These are phyloP conservation scores for Cenopis cana DNA, from an alignment of 2,888 invertebrate species.

Conservation along the genomic window DNA sequence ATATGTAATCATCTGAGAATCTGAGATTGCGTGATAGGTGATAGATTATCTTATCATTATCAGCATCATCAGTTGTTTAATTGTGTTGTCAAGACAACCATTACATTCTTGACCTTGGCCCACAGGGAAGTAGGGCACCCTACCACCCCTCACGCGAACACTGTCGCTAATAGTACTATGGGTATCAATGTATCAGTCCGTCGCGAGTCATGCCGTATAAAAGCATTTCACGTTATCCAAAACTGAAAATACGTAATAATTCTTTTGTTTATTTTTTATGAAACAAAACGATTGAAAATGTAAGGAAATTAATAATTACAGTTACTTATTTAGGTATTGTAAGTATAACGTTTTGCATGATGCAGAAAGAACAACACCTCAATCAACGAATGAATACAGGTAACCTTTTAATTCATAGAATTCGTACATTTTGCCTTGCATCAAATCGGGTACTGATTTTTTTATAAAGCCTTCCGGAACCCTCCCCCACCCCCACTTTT, in stretches of 20 bases:
- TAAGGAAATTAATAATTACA: background rate
- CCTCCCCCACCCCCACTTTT: too few relatives aligned
- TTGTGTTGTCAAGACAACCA: constrained; percentile 53
- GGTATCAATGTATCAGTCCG: constrained; percentile 36
- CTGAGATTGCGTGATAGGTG: too few relatives aligned
- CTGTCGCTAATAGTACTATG: background rate
- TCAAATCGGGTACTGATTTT: too few relatives aligned
- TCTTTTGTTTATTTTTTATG: background rate
- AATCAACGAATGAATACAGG: constrained; percentile 13
- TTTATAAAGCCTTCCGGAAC: too few relatives aligned
- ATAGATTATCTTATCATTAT: too few relatives aligned
- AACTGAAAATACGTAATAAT: background rate
- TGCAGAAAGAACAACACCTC: constrained; percentile 15
- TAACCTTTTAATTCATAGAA: constrained; percentile 22
- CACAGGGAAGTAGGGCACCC: constrained; percentile 37
- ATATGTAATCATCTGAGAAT: too few relatives aligned
- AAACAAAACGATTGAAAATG: background rate
- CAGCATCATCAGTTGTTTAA: constrained; percentile 1
- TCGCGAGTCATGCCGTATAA: constrained; percentile 28
- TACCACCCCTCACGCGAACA: background rate
- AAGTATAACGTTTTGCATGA: constrained; percentile 14
- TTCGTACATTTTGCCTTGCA: too few relatives aligned
- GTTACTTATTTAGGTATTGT: background rate
- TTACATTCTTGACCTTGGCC: constrained; percentile 50
- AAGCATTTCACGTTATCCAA: background rate